phyloP scores from a whole-genome alignment of 2,113 vertebrate genomes.

The Pogonocichla stellata region DNA sequence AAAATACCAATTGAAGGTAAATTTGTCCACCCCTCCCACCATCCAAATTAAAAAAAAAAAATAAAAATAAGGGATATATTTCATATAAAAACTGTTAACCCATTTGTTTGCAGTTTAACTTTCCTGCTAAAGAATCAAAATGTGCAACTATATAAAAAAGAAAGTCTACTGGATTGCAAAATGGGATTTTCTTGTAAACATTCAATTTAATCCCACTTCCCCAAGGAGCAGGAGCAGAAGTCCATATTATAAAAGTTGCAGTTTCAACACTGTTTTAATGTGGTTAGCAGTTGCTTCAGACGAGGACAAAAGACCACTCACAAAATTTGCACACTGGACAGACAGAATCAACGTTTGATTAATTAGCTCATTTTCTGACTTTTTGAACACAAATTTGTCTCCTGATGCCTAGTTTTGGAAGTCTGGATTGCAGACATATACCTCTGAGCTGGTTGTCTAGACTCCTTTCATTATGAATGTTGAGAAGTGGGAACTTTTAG shows the following conservation, averaged over 20 bases:
- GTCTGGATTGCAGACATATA: neutral
- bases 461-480: neutral
- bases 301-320: neutral
- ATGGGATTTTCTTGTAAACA: neutral
- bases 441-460: neutral
- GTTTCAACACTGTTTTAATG: neutral
- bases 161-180: neutral
- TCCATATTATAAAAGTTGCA: neutral
- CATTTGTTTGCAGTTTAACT: neutral
- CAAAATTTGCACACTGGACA: neutral
- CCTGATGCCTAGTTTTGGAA: neutral
- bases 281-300: neutral
- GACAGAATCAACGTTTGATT: neutral
- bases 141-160: neutral
- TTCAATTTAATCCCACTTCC: neutral
- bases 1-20: neutral
- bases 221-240: neutral
- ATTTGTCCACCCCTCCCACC: accelerated
- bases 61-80: neutral
- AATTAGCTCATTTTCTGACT: neutral
- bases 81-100: neutral
- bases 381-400: neutral
- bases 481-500: neutral
- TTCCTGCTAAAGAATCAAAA: neutral
- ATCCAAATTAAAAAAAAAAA: neutral